Base-by-base conservation (phyloP, 2,797 vertebrate species). In the Argyrosomus regius region DNA sequence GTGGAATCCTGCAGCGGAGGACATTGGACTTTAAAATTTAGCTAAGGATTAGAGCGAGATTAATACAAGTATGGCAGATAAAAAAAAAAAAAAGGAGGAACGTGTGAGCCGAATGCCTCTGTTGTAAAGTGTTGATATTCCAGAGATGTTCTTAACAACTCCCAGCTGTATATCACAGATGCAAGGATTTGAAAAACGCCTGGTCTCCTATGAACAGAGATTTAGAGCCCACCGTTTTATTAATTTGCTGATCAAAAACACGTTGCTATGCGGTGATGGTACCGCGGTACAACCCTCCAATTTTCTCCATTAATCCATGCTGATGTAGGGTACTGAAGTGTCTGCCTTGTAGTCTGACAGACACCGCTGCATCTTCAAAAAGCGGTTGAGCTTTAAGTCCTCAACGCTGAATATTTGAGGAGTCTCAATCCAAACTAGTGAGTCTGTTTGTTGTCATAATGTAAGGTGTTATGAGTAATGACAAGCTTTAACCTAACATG, bases 91-190 rank as follows among this genome's bases (percentile, higher is more conserved):
- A 83, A 89, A 71, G 65, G 58, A 77, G 66, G 31, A 65, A 49
- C 16, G 50, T 56, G 64, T 70, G 82, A 81, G 78, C 77, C 24
- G 14, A 75, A 80, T 77, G 80, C 86, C 67, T 73, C 81, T 60
- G 63, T 88, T 82, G 65, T 74, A 60, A 57, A 48, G 41, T 78
- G 64, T 92, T 91, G 86, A 89, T 90, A 92, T 92, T 87, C 83
- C 80, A 56, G 68, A 88, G 84, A 86, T 80, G 87, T 79, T 78
- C 75, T 59, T 60, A 81, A 77, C 75, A 79, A 72, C 72, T 77
- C 82, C 78, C 84, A 74, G 75, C 75, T 80, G 52, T 73, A 80
- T 76, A 68, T 73, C 77, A 74, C 57, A 84, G 76, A 85, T 79
- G 78, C 76, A 77, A 20, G 75, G 77, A 85, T 84, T 77, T 77